Percentiles rank a stretch among this genome's conserved stretches.
phyloP scores from a whole-genome alignment of 2,797 vertebrate species.

The Ctenochaetus hawaiiensis region DNA sequence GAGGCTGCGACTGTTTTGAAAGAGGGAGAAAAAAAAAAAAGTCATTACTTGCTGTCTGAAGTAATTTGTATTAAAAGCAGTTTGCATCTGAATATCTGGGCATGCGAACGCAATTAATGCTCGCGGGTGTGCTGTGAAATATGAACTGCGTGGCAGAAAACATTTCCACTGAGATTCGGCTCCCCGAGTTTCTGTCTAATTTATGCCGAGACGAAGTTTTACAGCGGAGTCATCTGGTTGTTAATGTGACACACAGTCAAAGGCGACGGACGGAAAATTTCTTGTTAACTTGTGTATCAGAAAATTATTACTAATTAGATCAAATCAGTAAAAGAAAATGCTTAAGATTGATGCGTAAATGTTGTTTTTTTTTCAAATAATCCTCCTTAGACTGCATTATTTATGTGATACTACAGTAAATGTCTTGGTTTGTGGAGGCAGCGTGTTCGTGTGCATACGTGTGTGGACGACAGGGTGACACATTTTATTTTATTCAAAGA shows the following conservation, averaged over 20 bases:
- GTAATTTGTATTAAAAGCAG: slow-evolving; percentile 82
- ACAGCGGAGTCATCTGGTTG: slow-evolving; percentile 61
- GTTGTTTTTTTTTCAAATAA: slow-evolving; percentile 4
- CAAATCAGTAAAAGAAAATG: slow-evolving; percentile 40
- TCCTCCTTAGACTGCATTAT: background rate
- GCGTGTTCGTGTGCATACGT: background rate
- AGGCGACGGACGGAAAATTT: slow-evolving; percentile 70
- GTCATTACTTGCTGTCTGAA: slow-evolving; percentile 81
- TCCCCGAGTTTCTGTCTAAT: slow-evolving; percentile 54
- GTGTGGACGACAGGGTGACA: background rate
- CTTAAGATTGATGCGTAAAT: slow-evolving; percentile 33
- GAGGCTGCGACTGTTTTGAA: slow-evolving; percentile 70
- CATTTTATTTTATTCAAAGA: slow-evolving; percentile 33
- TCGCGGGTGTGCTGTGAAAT: slow-evolving; percentile 75
- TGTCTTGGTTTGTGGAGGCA: background rate
- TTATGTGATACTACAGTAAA: background rate
- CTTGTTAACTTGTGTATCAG: slow-evolving; percentile 52
- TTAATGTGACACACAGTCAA: slow-evolving; percentile 70
- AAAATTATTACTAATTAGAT: slow-evolving; percentile 60
- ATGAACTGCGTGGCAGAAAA: slow-evolving; percentile 73
- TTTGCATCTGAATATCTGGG: slow-evolving; percentile 75
- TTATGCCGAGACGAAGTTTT: slow-evolving; percentile 60
- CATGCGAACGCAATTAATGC: slow-evolving; percentile 79
- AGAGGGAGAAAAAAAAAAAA: slow-evolving; percentile 56
- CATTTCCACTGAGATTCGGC: slow-evolving; percentile 66